Evolutionary conservation across 2,888 invertebrate species (phyloP).

Genomic region (Hecatera dysodea): DNA sequence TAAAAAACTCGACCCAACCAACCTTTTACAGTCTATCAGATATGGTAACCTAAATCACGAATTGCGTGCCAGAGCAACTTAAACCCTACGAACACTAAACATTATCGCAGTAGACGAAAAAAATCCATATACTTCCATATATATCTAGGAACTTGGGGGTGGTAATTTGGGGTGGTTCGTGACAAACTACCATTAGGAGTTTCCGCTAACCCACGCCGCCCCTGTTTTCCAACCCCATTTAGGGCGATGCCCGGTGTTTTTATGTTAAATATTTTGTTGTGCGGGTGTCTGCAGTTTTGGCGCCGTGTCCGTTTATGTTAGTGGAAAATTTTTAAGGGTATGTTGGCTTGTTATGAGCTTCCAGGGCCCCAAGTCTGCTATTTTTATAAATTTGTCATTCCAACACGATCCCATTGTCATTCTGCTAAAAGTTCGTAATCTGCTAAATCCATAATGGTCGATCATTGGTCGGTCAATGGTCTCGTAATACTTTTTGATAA

Average conservation of each 20-base stretch:
- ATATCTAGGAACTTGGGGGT: conserved; percentile 75
- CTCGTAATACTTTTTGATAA: no score
- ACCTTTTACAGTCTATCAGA: conserved; percentile 18
- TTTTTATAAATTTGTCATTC: no score
- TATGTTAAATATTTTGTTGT: conserved; percentile 69
- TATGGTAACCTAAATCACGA: conserved; percentile 64
- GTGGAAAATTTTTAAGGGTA: not conserved
- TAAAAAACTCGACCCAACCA: not conserved
- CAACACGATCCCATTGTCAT: no score
- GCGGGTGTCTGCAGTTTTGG: conserved; percentile 56
- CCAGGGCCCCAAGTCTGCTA: no score
- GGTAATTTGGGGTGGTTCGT: conserved; percentile 81
- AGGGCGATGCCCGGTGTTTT: conserved; percentile 73
- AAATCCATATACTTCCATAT: conserved; percentile 57
- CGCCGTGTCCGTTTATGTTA: conserved; percentile 28
- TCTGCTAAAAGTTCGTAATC: no score
- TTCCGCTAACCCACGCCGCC: conserved; percentile 77
- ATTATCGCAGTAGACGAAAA: conserved; percentile 57
- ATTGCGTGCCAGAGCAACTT: conserved; percentile 68
- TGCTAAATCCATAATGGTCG: no score
- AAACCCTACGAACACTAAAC: conserved; percentile 60
- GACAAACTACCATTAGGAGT: conserved; percentile 85
- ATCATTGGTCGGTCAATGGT: no score
- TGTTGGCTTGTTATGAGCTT: conserved; percentile 10
- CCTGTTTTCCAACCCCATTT: conserved; percentile 74